phyloP scores from a whole-genome alignment of 2,888 invertebrate species.

The Taphrorychus bicolor region DNA sequence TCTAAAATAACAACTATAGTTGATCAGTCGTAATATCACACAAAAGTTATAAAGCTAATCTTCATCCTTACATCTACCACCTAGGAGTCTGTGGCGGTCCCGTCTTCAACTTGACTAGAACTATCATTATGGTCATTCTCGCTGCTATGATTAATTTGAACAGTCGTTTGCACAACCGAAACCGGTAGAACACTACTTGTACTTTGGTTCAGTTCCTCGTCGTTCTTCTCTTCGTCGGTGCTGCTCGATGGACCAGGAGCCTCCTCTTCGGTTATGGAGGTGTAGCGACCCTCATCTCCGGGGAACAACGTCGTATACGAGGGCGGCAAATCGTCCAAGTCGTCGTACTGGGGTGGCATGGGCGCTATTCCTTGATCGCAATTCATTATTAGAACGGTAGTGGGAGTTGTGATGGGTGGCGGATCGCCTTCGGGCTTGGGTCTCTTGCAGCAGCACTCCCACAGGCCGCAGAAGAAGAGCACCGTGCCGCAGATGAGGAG shows the following conservation, averaged over 20 bases:
- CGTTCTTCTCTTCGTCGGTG: constrained; percentile 14
- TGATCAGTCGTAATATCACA: constrained; percentile 43
- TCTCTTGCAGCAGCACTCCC: constrained; percentile 65
- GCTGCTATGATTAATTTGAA: constrained; percentile 28
- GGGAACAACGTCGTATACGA: constrained; percentile 74
- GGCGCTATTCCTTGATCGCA: constrained; percentile 35
- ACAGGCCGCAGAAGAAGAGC: constrained; percentile 73
- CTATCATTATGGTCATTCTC: constrained; percentile 12
- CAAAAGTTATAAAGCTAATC: constrained; percentile 15
- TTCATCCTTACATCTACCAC: not conserved
- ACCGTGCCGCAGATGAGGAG: constrained; percentile 75
- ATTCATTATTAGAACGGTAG: constrained; percentile 53
- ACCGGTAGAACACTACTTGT: constrained; percentile 10
- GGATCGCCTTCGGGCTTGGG: constrained; percentile 53
- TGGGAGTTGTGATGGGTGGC: constrained; percentile 44
- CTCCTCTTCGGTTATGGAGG: constrained; percentile 16
- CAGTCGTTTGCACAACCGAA: constrained; percentile 9
- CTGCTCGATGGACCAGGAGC: constrained; percentile 18
- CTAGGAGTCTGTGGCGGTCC: not conserved
- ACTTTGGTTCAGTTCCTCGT: constrained; percentile 19
- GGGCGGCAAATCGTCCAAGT: constrained; percentile 68
- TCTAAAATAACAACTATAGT: constrained; percentile 23
- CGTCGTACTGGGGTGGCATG: constrained; percentile 70
- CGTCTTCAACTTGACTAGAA: constrained; percentile 27
- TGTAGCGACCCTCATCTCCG: constrained; percentile 26